Evolutionary conservation across 2,888 invertebrate genomes (phyloP), one percentile per base, ranked within the genome.

Genomic region (Cantharis nigra): DNA sequence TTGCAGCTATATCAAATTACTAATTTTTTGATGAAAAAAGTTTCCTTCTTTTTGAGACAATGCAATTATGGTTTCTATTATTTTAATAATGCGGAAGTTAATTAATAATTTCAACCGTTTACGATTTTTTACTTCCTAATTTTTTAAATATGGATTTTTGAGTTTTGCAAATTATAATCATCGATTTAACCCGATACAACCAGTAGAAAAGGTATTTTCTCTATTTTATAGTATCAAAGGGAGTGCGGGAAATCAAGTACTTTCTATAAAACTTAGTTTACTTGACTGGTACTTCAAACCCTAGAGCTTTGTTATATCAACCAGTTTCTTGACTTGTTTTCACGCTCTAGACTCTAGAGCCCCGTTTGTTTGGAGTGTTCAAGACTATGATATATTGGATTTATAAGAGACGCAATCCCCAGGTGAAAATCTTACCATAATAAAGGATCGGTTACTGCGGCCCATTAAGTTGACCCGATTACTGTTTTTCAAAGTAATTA

Each of bases 351-450:
- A 30, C 30, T 30, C 30, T 69, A 30, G 28, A 69, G 28, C n/a
- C 33, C 33, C 30, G 33, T 33, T 70, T 71, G 71, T 71, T 71
- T 63, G 26, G 63, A 71, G 63, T 28, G 63, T 63, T 63, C 20
- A 14, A 71, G 64, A 71, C 28, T 26, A 71, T 71, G 71, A 71
- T 71, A 63, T 71, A 71, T 71, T 71, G 63, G 71, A 71, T 71
- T 71, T 71, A 71, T 26, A 63, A 26, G 64, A 71, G 71, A 63
- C 63, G 28, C 63, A 71, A 64, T 71, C 63, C 71, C 71, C 71
- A 71, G 16, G 26, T 26, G 71, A 63, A 63, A 64, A 71, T 71
- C 63, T 71, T 71, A 63, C 30, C 71, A 28, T 64, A 71, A 63
- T 71, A 71, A 63, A 71, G 26, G 63, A 71, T 71, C 63, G 63